phyloP scores from a whole-genome alignment of 2,113 vertebrate species.

The Oceanodroma tethys region DNA sequence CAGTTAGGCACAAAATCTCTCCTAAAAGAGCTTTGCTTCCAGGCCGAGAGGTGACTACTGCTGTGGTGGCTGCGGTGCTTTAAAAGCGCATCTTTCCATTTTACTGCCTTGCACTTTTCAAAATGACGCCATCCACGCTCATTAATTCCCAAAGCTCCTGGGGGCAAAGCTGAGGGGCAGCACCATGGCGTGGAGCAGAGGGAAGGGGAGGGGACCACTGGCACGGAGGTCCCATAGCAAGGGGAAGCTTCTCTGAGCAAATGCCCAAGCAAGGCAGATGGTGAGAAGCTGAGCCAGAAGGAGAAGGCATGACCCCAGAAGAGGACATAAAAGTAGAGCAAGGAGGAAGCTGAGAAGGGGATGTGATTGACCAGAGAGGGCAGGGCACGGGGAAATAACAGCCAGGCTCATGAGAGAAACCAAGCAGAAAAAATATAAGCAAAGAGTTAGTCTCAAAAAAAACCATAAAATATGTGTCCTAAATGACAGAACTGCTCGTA shows the following conservation, averaged over 20 bases:
- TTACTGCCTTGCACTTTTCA: not conserved
- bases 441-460: not conserved
- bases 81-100: not conserved
- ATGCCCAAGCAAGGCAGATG: not conserved
- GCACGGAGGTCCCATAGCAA: not conserved
- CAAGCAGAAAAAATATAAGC: not conserved
- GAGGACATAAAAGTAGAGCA: not conserved
- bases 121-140: accelerated
- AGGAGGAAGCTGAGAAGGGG: not conserved
- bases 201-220: not conserved
- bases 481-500: not conserved
- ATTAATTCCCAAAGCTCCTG: not conserved
- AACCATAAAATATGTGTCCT: not conserved
- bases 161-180: not conserved
- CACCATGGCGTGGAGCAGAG: not conserved
- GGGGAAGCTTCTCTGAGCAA: not conserved
- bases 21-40: not conserved
- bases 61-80: not conserved
- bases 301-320: not conserved
- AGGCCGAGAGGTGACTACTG: not conserved
- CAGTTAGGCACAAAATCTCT: not conserved
- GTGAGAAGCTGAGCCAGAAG: not conserved
- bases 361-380: not conserved
- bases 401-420: not conserved
- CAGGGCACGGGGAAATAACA: not conserved